phyloP scores from a whole-genome alignment of 2,888 invertebrate species.

The Ophioninae sp. region DNA sequence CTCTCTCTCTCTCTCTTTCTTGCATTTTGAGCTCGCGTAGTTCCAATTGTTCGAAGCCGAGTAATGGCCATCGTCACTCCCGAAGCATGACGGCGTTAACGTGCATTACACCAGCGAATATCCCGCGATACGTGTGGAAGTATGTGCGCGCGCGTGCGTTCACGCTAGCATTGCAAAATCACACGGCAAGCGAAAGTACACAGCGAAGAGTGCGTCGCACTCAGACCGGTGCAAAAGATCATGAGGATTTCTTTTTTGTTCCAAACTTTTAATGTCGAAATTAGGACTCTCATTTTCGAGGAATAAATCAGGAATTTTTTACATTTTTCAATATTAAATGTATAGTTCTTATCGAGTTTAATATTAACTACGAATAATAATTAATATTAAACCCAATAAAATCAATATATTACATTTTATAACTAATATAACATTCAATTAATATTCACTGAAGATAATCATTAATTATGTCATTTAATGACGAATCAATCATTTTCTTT shows the following conservation, averaged over 20 bases:
- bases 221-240: slow-evolving; percentile 9
- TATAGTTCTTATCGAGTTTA: too few relatives aligned
- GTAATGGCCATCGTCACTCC: slow-evolving; percentile 60
- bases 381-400: too few relatives aligned
- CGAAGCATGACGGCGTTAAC: slow-evolving; percentile 58
- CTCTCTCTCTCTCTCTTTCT: neutral
- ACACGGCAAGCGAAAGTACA: slow-evolving; percentile 33
- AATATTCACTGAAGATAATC: too few relatives aligned
- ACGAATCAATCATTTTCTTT: neutral
- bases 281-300: neutral
- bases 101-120: slow-evolving; percentile 24
- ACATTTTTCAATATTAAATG: too few relatives aligned
- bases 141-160: slow-evolving; percentile 20
- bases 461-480: too few relatives aligned
- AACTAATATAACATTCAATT: too few relatives aligned
- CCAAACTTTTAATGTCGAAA: neutral
- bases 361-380: too few relatives aligned
- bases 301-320: neutral
- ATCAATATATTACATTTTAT: too few relatives aligned
- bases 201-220: slow-evolving; percentile 6
- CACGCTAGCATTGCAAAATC: slow-evolving; percentile 29
- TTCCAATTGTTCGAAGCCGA: slow-evolving; percentile 59
- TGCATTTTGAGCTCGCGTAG: slow-evolving; percentile 11
- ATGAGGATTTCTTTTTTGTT: slow-evolving; percentile 21
- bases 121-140: slow-evolving; percentile 17